Evolutionary conservation across 2,797 vertebrate species (phyloP), one percentile per base, ranked within the genome.

Genomic region (Urophycis tenuis): DNA sequence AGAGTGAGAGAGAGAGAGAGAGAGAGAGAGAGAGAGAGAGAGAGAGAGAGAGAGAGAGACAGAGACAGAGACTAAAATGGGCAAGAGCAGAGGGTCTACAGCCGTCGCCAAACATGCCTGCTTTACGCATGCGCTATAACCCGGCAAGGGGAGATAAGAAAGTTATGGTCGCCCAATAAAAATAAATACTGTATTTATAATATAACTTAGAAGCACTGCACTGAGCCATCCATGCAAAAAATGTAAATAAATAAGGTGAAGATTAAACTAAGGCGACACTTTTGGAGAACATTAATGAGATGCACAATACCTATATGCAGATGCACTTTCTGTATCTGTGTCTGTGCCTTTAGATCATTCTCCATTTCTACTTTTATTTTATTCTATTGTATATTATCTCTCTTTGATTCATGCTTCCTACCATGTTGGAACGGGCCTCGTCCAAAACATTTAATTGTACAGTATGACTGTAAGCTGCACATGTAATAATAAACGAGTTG

Each of bases 51-150:
- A 39, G 10, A 39, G 2, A 39, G 36, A 39, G 8, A 92, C 90
- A 93, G 90, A 90, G 84, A 72, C 80, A 82, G 75, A 71, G 90
- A 91, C 92, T 89, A 92, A 93, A 92, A 92, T 89, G 91, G 92
- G 86, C 91, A 92, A 82, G 82, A 88, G 83, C 78, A 64, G 22
- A 75, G 79, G 33, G 78, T 78, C 75, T 70, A 82, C 39, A 41
- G 39, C 14, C 39, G 39, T 15, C 39, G 39, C 39, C 39, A 41
- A 41, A 41, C 14, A 74, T 77, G 30, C 45, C 1, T 25, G 0
- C 34, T 78, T 82, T 85, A 83, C 30, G 9, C 22, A n/a, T 32
- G 29, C 75, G 0, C 0, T 1, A 5, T 15, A 1, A 32, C 8
- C 82, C 90, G 29, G 49, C 60, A 88, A 91, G 85, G 82, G 91